Evolutionary conservation across 1,140 invertebrate genomes (phyloP), one percentile per base, ranked within the genome.

Genomic region (Drosophila nigrodunni): DNA sequence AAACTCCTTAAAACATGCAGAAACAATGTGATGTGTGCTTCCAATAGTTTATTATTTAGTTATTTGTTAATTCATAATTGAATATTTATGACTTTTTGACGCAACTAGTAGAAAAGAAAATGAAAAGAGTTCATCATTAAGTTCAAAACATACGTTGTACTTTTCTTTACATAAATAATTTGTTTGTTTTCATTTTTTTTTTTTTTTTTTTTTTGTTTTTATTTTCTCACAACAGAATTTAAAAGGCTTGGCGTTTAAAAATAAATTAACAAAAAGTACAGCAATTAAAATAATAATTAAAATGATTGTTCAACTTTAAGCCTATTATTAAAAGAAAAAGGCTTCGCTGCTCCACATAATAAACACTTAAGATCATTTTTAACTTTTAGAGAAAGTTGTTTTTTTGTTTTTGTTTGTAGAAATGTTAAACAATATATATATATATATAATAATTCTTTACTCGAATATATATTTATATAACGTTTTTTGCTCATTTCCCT

Each of bases 191-290:
- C 52, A 34, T 46, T 74, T 46, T 60, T 75, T 59, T 67, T 55
- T 7, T 60, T 43, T 46, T 74, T 46, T 60, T 75, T 59, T 67
- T 72, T 30, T 57, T 59, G 55, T 43, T 67, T 60, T 62, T 57
- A 39, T 30, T 59, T 50, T 74, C 66, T 80, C 73, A 85, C 81
- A 85, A 82, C 72, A 87, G 55, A 67, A 77, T 79, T 79, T 62
- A 74, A 87, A 86, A 88, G 65, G 74, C 72, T 68, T 69, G 47
- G 67, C 64, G 59, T 78, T 77, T 88, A 83, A 80, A 83, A 88
- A 89, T 88, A 88, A 88, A 89, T 88, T 83, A 88, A 88, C 80
- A 88, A 78, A 66, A 68, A 74, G 61, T 74, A 76, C 73, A 76
- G 62, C 57, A 65, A 73, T 75, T 76, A 66, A 82, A 86, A 64